Evolutionary conservation across 2,888 invertebrate genomes (phyloP).

Genomic region (Phrixothrix hirtus): DNA sequence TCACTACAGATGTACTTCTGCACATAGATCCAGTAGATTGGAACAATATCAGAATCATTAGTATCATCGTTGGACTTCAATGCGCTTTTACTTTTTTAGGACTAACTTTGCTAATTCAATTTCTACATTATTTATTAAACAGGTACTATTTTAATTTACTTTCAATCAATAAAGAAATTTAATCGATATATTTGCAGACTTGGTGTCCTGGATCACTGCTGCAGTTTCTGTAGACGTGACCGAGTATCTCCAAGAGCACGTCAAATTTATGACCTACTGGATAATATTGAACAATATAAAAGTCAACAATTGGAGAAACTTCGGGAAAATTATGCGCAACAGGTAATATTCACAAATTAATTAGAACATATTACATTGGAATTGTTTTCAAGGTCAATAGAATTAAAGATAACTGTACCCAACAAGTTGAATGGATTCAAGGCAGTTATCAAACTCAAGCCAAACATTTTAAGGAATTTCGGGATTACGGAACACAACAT

Average conservation of each 20-base stretch:
- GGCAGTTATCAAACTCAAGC: conserved; percentile 89
- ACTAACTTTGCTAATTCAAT: conserved; percentile 78
- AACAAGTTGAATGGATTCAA: conserved; percentile 93
- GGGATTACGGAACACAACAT: conserved; percentile 90
- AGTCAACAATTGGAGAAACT: conserved; percentile 85
- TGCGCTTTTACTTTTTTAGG: conserved; percentile 80
- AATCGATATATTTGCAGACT: conserved; percentile 62
- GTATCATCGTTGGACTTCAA: conserved; percentile 79
- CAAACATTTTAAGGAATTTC: conserved; percentile 81
- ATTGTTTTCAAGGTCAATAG: conserved; percentile 67
- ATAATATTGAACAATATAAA: conserved; percentile 89
- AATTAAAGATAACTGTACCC: conserved; percentile 90
- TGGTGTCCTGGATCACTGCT: conserved; percentile 71
- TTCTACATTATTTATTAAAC: conserved; percentile 69
- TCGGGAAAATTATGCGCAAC: conserved; percentile 88
- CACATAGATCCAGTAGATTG: conserved; percentile 86
- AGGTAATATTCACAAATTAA: conserved; percentile 59
- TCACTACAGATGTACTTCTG: conserved; percentile 73
- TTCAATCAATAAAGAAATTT: background rate
- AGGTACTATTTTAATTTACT: conserved; percentile 57
- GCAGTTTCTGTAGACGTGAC: conserved; percentile 72
- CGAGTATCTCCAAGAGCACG: conserved; percentile 76
- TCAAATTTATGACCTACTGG: conserved; percentile 85
- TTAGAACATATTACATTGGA: conserved; percentile 5
- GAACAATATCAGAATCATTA: conserved; percentile 80